These are phyloP conservation scores for Sphecodes monilicornis DNA, from an alignment of 2,888 invertebrate genomes.

Conservation along the genomic window DNA sequence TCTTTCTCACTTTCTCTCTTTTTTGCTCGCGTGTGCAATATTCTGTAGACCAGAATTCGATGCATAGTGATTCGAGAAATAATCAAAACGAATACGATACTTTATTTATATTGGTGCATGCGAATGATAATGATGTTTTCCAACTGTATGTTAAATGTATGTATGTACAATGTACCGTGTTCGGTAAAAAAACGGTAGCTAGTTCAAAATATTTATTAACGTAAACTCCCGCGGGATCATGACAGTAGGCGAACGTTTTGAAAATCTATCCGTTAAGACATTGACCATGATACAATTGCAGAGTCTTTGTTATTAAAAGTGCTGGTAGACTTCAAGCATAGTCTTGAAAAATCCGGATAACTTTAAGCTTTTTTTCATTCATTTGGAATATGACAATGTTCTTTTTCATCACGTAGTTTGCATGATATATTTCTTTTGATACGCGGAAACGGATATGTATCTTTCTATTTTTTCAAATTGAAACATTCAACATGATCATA, in stretches of 20 bases:
- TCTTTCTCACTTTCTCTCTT: background rate
- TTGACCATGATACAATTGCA: background rate
- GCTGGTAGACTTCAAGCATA: constrained; percentile 27
- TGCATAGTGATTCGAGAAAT: constrained; percentile 45
- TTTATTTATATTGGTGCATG: constrained; percentile 46
- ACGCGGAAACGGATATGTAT: background rate
- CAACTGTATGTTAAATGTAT: constrained; percentile 52
- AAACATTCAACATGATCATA: background rate
- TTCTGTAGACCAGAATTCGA: constrained; percentile 32
- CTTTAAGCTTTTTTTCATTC: constrained; percentile 31
- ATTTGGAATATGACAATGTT: constrained; percentile 18
- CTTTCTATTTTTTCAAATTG: background rate
- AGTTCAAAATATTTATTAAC: constrained; percentile 59
- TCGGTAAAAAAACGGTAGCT: constrained; percentile 45
- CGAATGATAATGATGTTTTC: constrained; percentile 39
- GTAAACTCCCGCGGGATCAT: constrained; percentile 40
- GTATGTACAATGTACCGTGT: constrained; percentile 35
- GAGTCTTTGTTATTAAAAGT: constrained; percentile 12
- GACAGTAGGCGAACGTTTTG: constrained; percentile 39
- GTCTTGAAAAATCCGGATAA: constrained; percentile 35
- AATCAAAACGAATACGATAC: constrained; percentile 52
- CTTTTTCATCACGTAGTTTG: constrained; percentile 17
- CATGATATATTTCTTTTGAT: background rate
- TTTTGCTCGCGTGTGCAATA: background rate
- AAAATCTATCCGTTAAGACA: constrained; percentile 6